Evolutionary conservation across 35 echinoderm and acorn worm species (phyloP).

Genomic region (Chiridota heheva): DNA sequence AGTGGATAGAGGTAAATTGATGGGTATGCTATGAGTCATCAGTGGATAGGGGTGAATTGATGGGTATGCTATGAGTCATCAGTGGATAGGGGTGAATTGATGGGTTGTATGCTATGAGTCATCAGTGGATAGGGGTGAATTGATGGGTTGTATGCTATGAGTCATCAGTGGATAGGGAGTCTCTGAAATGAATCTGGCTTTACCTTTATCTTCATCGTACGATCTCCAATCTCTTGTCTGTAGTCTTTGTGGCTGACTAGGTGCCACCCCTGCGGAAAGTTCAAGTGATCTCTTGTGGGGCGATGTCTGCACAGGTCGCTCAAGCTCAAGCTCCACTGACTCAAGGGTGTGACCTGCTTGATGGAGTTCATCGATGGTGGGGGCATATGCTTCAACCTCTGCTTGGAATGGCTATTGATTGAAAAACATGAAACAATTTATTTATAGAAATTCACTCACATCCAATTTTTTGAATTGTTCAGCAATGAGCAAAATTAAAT

Average conservation of each 20-base stretch:
- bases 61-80: too few relatives aligned
- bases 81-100: too few relatives aligned
- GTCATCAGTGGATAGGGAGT: too few relatives aligned
- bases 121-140: too few relatives aligned
- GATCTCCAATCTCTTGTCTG: conserved; percentile 29
- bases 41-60: too few relatives aligned
- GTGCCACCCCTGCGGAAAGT: conserved; percentile 50
- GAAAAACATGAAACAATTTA: background rate
- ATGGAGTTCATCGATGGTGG: conserved; percentile 73
- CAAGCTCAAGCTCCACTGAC: conserved; percentile 58
- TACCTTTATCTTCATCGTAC: too few relatives aligned
- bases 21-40: too few relatives aligned
- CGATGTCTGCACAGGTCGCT: conserved; percentile 55
- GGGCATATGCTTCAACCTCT: conserved; percentile 78
- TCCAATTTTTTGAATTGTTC: background rate
- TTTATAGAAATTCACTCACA: background rate
- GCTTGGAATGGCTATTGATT: conserved; percentile 79
- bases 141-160: too few relatives aligned
- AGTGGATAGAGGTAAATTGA: too few relatives aligned
- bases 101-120: too few relatives aligned
- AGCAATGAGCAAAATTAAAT: background rate
- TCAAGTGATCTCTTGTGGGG: conserved; percentile 82
- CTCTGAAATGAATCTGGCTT: too few relatives aligned
- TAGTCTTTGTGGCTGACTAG: conserved; percentile 19
- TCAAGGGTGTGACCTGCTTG: conserved; percentile 70